phyloP scores from a whole-genome alignment of 2,888 invertebrate species.

The Metalampra italica region DNA sequence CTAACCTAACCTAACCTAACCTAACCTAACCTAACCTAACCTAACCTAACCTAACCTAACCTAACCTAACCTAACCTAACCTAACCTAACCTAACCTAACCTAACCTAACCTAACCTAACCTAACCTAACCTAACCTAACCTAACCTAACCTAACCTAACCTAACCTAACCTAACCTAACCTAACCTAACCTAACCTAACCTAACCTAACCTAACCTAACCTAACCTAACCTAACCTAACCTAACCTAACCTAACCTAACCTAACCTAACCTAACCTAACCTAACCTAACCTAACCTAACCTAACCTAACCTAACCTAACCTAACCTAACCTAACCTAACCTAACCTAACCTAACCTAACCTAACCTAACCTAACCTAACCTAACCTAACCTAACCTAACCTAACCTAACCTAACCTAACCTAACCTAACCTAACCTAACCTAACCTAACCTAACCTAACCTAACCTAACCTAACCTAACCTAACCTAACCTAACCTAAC shows the following conservation, averaged over 20 bases:
- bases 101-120: background rate
- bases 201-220: background rate
- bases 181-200: background rate
- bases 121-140: background rate
- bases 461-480: no score
- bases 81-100: slow-evolving; percentile 1
- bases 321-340: slow-evolving; percentile 4
- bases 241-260: background rate
- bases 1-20: slow-evolving; percentile 3
- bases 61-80: slow-evolving; percentile 3
- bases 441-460: no score
- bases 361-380: slow-evolving; percentile 20
- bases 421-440: slow-evolving; percentile 19
- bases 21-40: slow-evolving; percentile 3
- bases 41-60: slow-evolving; percentile 3
- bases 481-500: no score
- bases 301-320: background rate
- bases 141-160: background rate
- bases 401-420: slow-evolving; percentile 16
- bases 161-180: slow-evolving; percentile 10
- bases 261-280: background rate
- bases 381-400: slow-evolving; percentile 17
- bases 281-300: background rate
- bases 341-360: slow-evolving; percentile 21
- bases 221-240: background rate